A percentile compares a stretch with the other conserved stretches of the same genome.
Conservation (phyloP, 2,888 invertebrate genomes). For the Troides helena region DNA sequence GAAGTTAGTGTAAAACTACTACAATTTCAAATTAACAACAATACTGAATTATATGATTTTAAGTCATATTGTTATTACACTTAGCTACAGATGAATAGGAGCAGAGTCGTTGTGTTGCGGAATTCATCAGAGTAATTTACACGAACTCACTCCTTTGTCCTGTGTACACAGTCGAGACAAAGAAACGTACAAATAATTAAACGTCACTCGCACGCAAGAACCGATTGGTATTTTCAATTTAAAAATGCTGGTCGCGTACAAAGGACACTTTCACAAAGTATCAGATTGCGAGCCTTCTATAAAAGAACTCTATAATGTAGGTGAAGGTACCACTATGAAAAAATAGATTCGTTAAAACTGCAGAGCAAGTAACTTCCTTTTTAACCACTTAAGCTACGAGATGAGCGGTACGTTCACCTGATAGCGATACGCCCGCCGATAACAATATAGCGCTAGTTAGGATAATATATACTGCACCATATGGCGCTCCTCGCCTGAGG, state of each 20-base stretch:
- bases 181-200: conserved; percentile 24
- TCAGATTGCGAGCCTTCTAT: not conserved
- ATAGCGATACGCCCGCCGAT: no score
- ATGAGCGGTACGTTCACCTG: no score
- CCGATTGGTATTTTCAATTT: conserved; percentile 22
- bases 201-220: conserved; percentile 15
- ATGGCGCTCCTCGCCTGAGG: no score
- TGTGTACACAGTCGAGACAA: conserved; percentile 10
- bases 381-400: no score
- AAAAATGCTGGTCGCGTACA: conserved; percentile 6
- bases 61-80: not conserved
- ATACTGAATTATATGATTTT: no score
- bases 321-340: not conserved
- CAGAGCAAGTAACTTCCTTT: no score
- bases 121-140: not conserved
- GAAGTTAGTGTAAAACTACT: no score
- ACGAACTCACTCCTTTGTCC: not conserved
- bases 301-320: not conserved
- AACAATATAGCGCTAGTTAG: no score
- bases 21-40: no score
- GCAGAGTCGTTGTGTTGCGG: not conserved
- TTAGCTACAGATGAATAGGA: not conserved
- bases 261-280: conserved; percentile 15
- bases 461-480: no score
- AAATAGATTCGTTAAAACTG: not conserved